These are phyloP conservation scores for Sarcophaga caerulescens DNA, from an alignment of 2,888 invertebrate genomes.

Conservation along the genomic window DNA sequence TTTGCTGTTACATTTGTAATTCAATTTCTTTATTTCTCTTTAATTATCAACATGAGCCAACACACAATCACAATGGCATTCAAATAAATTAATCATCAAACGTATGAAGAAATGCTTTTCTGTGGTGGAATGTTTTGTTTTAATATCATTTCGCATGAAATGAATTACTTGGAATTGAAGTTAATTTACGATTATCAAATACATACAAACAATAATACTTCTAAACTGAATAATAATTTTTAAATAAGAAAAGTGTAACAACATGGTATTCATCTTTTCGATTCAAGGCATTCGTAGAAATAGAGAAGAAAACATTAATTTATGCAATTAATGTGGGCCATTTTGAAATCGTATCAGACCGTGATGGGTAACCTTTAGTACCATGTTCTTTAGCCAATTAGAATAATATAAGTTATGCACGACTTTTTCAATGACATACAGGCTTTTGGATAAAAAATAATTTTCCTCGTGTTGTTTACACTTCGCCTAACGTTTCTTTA, in stretches of 20 bases:
- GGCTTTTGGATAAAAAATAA: too few relatives aligned
- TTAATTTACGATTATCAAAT: constrained; percentile 6
- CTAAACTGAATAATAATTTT: background rate
- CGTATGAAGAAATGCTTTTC: background rate
- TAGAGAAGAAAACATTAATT: background rate
- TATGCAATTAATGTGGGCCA: constrained; percentile 3
- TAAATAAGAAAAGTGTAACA: background rate
- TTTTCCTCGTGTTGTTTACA: too few relatives aligned
- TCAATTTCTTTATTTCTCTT: constrained; percentile 11
- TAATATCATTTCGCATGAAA: constrained; percentile 29
- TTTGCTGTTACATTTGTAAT: constrained; percentile 6
- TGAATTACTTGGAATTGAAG: constrained; percentile 37
- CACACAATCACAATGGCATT: constrained; percentile 1
- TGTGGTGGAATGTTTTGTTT: background rate
- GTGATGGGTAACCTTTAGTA: background rate
- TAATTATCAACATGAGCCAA: constrained; percentile 15
- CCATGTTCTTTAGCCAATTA: too few relatives aligned
- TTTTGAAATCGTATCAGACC: background rate
- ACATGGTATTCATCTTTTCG: background rate
- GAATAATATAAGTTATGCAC: too few relatives aligned
- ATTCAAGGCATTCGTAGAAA: constrained; percentile 39
- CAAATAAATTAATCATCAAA: constrained; percentile 34
- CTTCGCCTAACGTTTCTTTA: too few relatives aligned
- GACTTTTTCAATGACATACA: too few relatives aligned
- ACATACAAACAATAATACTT: too few relatives aligned